These are phyloP conservation scores for Parazoanthus darwini DNA, from an alignment of 92 coral and sea anemone genomes.

Conservation along the genomic window DNA sequence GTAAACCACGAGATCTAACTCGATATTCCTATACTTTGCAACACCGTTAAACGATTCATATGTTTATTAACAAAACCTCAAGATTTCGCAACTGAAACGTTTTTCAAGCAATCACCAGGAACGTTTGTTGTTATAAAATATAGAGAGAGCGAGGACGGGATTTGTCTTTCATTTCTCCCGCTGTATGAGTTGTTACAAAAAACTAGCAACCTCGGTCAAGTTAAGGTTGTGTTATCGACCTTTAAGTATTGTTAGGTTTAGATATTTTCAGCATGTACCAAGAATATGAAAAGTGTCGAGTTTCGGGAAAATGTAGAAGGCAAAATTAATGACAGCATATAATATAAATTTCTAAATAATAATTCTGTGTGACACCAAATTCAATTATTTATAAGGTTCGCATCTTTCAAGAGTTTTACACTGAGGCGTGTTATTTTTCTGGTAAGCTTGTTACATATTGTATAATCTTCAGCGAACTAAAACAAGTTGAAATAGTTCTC, in stretches of 20 bases:
- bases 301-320: background rate
- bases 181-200: background rate
- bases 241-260: background rate
- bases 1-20: background rate
- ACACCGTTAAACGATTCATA: background rate
- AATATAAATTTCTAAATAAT: constrained; percentile 6
- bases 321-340: background rate
- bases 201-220: background rate
- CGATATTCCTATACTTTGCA: too few relatives aligned
- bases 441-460: background rate
- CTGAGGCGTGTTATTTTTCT: background rate
- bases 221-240: background rate
- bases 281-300: background rate
- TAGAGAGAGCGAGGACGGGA: background rate
- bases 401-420: background rate
- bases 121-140: background rate
- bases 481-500: background rate
- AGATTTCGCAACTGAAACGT: background rate
- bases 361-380: background rate
- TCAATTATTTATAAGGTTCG: constrained; percentile 2
- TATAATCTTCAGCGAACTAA: background rate
- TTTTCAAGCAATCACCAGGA: background rate
- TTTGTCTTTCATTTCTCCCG: background rate
- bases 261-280: background rate
- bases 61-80: background rate